Conservation (phyloP, 2,797 vertebrate species). For the Takifugu ocellatus region DNA sequence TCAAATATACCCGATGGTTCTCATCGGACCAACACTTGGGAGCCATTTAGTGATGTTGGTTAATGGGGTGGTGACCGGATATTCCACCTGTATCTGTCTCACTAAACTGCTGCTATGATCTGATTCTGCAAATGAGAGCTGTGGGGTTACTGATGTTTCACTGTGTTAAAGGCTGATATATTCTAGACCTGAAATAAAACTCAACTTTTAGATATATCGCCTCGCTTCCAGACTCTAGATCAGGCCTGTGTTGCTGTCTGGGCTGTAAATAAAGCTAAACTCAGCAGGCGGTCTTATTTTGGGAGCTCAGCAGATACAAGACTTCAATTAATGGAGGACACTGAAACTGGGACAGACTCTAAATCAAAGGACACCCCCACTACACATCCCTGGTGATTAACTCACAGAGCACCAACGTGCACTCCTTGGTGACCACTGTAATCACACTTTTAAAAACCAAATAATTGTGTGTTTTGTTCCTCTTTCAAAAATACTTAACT, state of each 20-base stretch:
- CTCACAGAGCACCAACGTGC: not conserved
- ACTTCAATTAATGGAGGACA: not conserved
- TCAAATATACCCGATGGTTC: conserved; percentile 13
- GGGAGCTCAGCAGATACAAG: conserved; percentile 1
- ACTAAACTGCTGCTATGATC: conserved; percentile 6
- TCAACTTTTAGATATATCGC: no score
- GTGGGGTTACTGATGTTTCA: not conserved
- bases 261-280: conserved; percentile 1
- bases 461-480: no score
- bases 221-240: not conserved
- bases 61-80: conserved; percentile 23
- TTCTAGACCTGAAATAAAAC: not conserved
- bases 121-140: conserved; percentile 5
- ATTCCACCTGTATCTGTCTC: conserved; percentile 1
- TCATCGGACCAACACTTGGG: conserved; percentile 6
- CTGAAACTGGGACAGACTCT: not conserved
- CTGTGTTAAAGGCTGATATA: not conserved
- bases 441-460: no score
- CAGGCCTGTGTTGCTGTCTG: not conserved
- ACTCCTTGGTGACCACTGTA: not conserved
- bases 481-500: no score
- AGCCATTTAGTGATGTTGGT: conserved; percentile 8
- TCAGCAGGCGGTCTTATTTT: not conserved
- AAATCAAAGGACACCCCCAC: not conserved
- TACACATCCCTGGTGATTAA: not conserved